These are phyloP conservation scores for Eilema depressum DNA, from an alignment of 2,888 invertebrate species.

Conservation along the genomic window DNA sequence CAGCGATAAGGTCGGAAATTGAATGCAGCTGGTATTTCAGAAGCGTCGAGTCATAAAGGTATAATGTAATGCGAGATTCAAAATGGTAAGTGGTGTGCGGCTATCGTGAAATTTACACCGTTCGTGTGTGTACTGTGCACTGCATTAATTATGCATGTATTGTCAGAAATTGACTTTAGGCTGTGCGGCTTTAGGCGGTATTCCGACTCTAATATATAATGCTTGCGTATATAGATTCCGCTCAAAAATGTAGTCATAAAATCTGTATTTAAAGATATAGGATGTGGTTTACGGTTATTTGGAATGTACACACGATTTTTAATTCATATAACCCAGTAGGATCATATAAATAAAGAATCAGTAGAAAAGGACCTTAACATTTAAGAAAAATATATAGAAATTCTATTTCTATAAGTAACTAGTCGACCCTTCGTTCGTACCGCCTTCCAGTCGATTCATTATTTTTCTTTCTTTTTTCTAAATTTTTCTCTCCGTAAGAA, in stretches of 20 bases:
- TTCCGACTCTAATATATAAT: constrained; percentile 1
- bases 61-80: constrained; percentile 33
- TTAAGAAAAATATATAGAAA: too few species aligned
- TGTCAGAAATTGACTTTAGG: constrained; percentile 41
- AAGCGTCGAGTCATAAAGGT: constrained; percentile 43
- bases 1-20: constrained; percentile 33
- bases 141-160: constrained; percentile 47
- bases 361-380: too few species aligned
- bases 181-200: constrained; percentile 6
- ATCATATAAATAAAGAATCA: too few species aligned
- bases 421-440: too few species aligned
- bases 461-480: too few species aligned
- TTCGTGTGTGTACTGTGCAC: constrained; percentile 38
- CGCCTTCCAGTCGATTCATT: too few species aligned
- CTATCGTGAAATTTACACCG: constrained; percentile 58
- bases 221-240: background rate
- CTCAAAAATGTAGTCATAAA: background rate
- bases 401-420: too few species aligned
- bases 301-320: too few species aligned
- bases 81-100: constrained; percentile 39
- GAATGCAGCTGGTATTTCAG: constrained; percentile 46
- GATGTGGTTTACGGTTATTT: background rate
- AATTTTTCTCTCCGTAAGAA: too few species aligned
- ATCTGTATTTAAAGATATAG: background rate
- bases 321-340: too few species aligned